A percentile compares a stretch with the other conserved stretches of the same genome.
Conservation (phyloP, 2,888 invertebrate species). For the Spisula solida region DNA sequence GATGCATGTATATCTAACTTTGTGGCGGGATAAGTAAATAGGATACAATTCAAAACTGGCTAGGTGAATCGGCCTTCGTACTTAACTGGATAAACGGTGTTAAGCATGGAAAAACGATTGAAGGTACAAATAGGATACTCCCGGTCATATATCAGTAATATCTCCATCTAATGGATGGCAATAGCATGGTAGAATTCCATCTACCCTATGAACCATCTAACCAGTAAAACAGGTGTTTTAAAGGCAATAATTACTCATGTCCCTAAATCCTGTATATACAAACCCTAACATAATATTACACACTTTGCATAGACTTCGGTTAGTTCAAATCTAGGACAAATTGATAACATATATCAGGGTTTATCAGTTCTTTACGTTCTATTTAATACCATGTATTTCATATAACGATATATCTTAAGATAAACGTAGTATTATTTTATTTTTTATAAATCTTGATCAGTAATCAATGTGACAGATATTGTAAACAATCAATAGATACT, state of each 20-base stretch:
- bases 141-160: no score
- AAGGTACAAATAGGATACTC: no score
- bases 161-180: no score
- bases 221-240: background rate
- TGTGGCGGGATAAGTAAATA: no score
- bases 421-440: background rate
- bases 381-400: slow-evolving; percentile 11
- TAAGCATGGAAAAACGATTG: no score
- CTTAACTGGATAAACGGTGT: no score
- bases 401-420: background rate
- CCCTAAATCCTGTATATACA: background rate
- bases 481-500: no score
- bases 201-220: background rate
- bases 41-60: no score
- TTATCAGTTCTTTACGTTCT: background rate
- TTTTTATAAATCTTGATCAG: background rate
- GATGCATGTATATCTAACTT: no score
- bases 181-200: no score
- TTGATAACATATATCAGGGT: background rate
- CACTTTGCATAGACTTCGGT: background rate
- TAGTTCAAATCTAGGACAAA: background rate
- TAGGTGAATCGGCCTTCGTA: no score
- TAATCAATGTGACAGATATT: slow-evolving; percentile 1
- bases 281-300: slow-evolving; percentile 8
- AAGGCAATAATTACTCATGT: background rate